A percentile compares a stretch with the other conserved stretches of the same genome.
Evolutionary conservation across 2,113 vertebrate species (phyloP).

Genomic region (Strix aluco): DNA sequence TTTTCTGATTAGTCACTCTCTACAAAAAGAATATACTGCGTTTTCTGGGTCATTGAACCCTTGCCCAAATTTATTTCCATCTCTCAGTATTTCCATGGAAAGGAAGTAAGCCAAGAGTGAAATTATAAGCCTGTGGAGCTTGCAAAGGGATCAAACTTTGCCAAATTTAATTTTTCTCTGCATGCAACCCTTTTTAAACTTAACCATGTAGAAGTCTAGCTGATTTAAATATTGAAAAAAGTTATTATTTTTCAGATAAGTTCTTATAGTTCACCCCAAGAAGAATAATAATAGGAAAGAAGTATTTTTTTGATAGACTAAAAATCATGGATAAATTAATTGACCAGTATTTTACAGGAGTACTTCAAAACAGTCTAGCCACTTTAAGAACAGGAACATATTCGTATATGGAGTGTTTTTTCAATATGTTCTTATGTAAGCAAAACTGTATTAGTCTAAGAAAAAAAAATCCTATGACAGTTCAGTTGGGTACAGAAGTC

Average conservation of each 20-base stretch:
- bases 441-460: not conserved
- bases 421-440: not conserved
- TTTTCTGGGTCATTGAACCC: conserved; percentile 29
- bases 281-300: not conserved
- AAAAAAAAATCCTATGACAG: not conserved
- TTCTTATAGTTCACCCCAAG: not conserved
- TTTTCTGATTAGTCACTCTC: not conserved
- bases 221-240: not conserved
- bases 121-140: not conserved
- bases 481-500: not conserved
- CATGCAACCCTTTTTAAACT: not conserved
- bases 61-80: conserved; percentile 6
- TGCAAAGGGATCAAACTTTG: not conserved
- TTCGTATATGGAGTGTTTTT: not conserved
- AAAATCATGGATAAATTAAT: not conserved
- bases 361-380: not conserved
- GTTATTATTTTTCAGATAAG: not conserved
- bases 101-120: not conserved
- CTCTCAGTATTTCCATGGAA: conserved; percentile 1
- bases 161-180: not conserved
- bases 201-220: not conserved
- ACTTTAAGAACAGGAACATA: not conserved
- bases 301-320: not conserved
- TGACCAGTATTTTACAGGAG: not conserved
- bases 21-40: not conserved